Evolutionary conservation across 2,888 invertebrate species (phyloP), one percentile per base, ranked within the genome.

Genomic region (Macropis europaea): DNA sequence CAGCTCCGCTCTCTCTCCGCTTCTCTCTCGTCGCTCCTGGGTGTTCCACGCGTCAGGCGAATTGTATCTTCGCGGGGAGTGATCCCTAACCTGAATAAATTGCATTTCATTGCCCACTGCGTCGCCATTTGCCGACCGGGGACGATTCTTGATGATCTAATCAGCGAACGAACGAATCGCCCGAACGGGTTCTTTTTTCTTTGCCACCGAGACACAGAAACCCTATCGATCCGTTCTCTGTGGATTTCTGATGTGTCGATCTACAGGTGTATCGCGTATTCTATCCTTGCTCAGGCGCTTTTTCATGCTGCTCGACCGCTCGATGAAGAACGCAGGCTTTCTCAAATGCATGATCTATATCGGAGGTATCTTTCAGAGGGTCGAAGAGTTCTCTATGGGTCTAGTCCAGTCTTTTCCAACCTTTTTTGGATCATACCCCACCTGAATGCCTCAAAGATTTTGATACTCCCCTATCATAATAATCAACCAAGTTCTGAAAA

Each of bases 41-140:
- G 85, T 86, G 85, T 86, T 86, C 86, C 82, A 64, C 77, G 79
- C 81, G 81, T 84, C 86, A 83, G 77, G 69, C 77, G 62, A 82
- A 82, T 78, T 81, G 82, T 84, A 80, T 85, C 83, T 76, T 79
- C 77, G 73, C 80, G 76, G 73, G 79, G 81, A 82, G 79, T 71
- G 80, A 82, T 81, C 70, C 79, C 75, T 73, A 75, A 72, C 81
- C 76, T 73, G 85, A 86, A 86, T 85, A 85, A 85, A 85, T 84
- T 82, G 74, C 83, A 84, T 84, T 83, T 79, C 76, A 77, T 84
- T 82, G 73, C 67, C 69, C 69, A 66, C 26, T 60, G 62, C 56
- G 47, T 61, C 70, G 81, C 63, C 77, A 75, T 74, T 74, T 75
- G 64, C 75, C 75, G 64, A 52, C 52, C 61, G 59, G 63, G 47